Base-by-base conservation (phyloP, 2,797 vertebrate species). In the Geotrypetes seraphini region DNA sequence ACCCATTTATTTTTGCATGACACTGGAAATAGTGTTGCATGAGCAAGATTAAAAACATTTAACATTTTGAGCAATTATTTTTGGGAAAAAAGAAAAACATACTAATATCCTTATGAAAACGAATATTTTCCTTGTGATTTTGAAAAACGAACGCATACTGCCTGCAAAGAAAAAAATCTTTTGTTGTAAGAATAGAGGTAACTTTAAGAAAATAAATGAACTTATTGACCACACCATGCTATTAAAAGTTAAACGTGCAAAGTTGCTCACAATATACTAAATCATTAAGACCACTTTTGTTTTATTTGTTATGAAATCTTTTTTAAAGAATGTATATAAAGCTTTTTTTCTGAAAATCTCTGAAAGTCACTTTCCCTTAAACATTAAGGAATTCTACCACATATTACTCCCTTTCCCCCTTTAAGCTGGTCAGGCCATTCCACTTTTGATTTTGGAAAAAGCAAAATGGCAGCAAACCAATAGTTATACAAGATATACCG, bases 331-430 rank as follows among this genome's bases (percentile, higher is more conserved):
- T 66, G 60, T 67, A 69, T 79, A 89, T 73, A 89, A 91, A 90
- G 83, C 83, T 86, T 79, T 39, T 79, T 39, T 73, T 69, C 79
- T 79, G 64, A 70, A 86, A 88, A 78, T 77, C 73, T 71, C 68
- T 71, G 75, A 74, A 83, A 85, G 75, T 85, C 85, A 84, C 80
- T 74, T 73, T 83, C 88, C 92, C 92, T 96, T 96, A 97, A 97
- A 91, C 91, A 93, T 92, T 90, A 91, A 94, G 91, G 90, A 90
- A 88, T 84, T 79, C 86, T 85, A 84, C 83, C 81, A 58, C 74
- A 74, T 69, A 80, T 44, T 36, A 81, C 85, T 83, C 79, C 81
- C 70, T 62, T 53, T 61, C 73, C 77, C 66, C 65, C 62, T 71
- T 63, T 71, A 68, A 85, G 84, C 80, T 85, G 86, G 84, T 81